Evolutionary conservation across 2,888 invertebrate species (phyloP).

Genomic region (Pterobdella sp.): DNA sequence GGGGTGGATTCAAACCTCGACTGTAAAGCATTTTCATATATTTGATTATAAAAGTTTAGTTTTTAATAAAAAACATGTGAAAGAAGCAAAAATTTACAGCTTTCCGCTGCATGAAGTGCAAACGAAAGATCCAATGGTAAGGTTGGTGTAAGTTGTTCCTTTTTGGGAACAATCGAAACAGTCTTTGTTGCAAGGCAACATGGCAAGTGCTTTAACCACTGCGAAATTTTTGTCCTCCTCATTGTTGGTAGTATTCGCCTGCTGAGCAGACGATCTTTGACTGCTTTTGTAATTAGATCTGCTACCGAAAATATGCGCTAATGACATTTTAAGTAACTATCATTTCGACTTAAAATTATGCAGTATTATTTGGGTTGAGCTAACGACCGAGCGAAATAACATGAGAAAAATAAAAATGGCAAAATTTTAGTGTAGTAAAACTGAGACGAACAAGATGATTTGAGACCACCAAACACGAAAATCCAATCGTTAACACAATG

Average conservation of each 20-base stretch:
- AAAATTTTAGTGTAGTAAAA: no score
- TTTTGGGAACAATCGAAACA: conserved; percentile 96
- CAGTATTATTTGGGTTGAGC: no score
- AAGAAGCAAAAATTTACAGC: conserved; percentile 66
- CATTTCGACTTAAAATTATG: no score
- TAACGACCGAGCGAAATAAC: no score
- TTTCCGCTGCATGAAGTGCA: conserved; percentile 97
- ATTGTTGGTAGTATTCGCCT: conserved; percentile 48
- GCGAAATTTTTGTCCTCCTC: conserved; percentile 92
- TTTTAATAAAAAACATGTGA: not conserved
- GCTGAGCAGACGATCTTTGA: conserved; percentile 33
- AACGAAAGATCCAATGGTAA: conserved; percentile 93
- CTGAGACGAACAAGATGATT: no score
- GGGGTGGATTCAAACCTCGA: conserved; percentile 91
- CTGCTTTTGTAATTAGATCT: not conserved
- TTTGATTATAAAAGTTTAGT: not conserved
- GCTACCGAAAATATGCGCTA: conserved; percentile 16
- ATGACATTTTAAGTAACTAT: no score
- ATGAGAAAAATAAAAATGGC: no score
- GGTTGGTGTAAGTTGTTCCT: conserved; percentile 95
- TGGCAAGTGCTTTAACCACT: conserved; percentile 83
- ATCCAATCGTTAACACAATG: no score
- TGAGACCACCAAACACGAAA: no score
- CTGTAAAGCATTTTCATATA: conserved; percentile 55
- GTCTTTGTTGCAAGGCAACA: conserved; percentile 80